A percentile compares a stretch with the other conserved stretches of the same genome.
phyloP scores from a whole-genome alignment of 92 coral and sea anemone genomes.

The Porites cylindrica region DNA sequence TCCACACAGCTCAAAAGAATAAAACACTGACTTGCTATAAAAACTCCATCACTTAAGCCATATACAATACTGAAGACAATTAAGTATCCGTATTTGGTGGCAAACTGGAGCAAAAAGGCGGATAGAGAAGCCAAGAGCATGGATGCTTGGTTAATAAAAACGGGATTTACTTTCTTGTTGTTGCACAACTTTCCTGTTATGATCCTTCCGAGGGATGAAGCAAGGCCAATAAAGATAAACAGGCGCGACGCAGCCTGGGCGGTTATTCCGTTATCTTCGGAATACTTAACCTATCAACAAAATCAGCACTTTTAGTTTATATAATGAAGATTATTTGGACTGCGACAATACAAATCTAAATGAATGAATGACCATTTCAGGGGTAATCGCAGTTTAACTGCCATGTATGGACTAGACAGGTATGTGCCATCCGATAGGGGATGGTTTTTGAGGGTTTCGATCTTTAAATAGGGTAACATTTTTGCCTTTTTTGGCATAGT shows the following conservation, averaged over 20 bases:
- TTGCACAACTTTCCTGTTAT: slow-evolving; percentile 15
- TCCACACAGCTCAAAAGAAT: background rate
- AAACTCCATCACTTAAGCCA: background rate
- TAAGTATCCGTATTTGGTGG: slow-evolving; percentile 1
- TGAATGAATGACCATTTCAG: too few species aligned
- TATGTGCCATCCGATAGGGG: too few species aligned
- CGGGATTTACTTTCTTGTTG: background rate
- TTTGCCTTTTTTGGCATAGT: too few species aligned
- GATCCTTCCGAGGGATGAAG: slow-evolving; percentile 11
- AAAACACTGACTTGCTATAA: background rate
- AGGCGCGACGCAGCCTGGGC: slow-evolving; percentile 31
- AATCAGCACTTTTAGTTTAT: background rate
- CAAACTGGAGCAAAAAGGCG: slow-evolving; percentile 2
- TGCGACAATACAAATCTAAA: too few species aligned
- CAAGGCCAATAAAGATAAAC: slow-evolving; percentile 17
- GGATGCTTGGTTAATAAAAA: slow-evolving; percentile 2
- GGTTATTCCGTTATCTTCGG: slow-evolving; percentile 1
- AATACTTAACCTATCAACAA: slow-evolving; percentile 2
- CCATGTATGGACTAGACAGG: too few species aligned
- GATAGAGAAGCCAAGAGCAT: background rate
- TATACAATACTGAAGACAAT: background rate
- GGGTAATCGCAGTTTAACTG: too few species aligned
- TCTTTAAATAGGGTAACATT: too few species aligned
- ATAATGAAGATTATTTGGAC: too few species aligned
- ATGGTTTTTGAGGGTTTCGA: too few species aligned